A percentile compares a stretch with the other conserved stretches of the same genome.
These are phyloP conservation scores for Neogobius melanostomus DNA, from an alignment of 2,113 vertebrate species.

Conservation along the genomic window DNA sequence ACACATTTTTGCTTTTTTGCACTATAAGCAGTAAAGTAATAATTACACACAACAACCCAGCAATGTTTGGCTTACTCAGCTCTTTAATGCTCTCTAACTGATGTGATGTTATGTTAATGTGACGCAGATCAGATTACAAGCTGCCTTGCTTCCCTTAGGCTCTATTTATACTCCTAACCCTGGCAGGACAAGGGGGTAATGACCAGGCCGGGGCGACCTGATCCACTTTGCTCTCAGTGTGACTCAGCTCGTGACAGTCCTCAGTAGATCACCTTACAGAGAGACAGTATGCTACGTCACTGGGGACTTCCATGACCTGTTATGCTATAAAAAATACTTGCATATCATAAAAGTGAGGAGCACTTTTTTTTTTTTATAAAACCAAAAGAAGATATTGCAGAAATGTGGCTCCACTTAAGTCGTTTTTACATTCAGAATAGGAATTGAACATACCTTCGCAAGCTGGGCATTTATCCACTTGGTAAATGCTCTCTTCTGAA, in stretches of 20 bases:
- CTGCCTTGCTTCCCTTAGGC: conserved; percentile 19
- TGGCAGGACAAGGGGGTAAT: conserved; percentile 31
- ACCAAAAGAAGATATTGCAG: not conserved
- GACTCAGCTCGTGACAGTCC: conserved; percentile 40
- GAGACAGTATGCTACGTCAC: conserved; percentile 14
- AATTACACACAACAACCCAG: too few species aligned
- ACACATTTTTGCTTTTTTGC: too few species aligned
- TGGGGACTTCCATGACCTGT: not conserved
- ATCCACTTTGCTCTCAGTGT: conserved; percentile 25
- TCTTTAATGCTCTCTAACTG: conserved; percentile 8
- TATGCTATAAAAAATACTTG: not conserved
- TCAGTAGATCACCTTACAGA: not conserved
- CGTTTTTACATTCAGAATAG: not conserved
- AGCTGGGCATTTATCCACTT: conserved; percentile 92
- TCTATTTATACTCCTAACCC: conserved; percentile 67
- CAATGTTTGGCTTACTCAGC: too few species aligned
- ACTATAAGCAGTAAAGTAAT: too few species aligned
- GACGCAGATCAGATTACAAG: conserved; percentile 50
- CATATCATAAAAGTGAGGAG: not conserved
- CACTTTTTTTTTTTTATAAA: not conserved
- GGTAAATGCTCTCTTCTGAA: conserved; percentile 92
- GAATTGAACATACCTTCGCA: conserved; percentile 80
- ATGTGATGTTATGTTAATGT: conserved; percentile 25
- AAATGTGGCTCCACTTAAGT: not conserved
- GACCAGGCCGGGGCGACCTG: conserved; percentile 1